phyloP scores from a whole-genome alignment of 2,888 invertebrate species.

The Baronia brevicornis region DNA sequence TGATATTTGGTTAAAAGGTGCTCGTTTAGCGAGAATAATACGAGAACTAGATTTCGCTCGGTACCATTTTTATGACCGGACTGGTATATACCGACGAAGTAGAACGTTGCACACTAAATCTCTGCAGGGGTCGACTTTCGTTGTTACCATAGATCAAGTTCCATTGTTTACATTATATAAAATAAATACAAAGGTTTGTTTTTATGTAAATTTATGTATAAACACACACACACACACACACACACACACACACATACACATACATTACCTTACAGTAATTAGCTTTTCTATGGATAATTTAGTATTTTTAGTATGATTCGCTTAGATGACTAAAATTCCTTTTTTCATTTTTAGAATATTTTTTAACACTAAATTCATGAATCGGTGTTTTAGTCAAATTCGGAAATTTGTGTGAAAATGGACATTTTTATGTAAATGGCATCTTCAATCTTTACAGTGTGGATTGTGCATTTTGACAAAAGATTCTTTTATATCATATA shows the following conservation, averaged over 20 bases:
- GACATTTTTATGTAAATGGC: no score
- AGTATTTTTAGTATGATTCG: no score
- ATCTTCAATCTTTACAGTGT: slow-evolving; percentile 1
- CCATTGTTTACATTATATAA: slow-evolving; percentile 50
- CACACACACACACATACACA: no score
- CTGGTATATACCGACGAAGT: slow-evolving; percentile 47
- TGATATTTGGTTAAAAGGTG: slow-evolving; percentile 36
- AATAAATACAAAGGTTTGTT: slow-evolving; percentile 54
- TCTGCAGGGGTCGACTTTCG: slow-evolving; percentile 55
- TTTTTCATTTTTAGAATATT: no score
- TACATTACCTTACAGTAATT: no score
- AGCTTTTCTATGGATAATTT: no score
- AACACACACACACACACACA: no score
- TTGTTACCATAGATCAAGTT: slow-evolving; percentile 32
- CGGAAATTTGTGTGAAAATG: no score
- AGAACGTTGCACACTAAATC: slow-evolving; percentile 36
- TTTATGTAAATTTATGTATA: no score
- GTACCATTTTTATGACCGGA: slow-evolving; percentile 54
- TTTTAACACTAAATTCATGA: no score
- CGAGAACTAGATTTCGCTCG: slow-evolving; percentile 60
- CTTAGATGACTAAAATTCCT: no score
- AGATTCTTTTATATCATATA: slow-evolving; percentile 2
- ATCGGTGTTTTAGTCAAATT: no score
- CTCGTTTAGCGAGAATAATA: slow-evolving; percentile 46
- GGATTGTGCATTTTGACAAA: background rate